These are phyloP conservation scores for Seira ritae DNA, from an alignment of 2,888 invertebrate genomes.

Conservation along the genomic window DNA sequence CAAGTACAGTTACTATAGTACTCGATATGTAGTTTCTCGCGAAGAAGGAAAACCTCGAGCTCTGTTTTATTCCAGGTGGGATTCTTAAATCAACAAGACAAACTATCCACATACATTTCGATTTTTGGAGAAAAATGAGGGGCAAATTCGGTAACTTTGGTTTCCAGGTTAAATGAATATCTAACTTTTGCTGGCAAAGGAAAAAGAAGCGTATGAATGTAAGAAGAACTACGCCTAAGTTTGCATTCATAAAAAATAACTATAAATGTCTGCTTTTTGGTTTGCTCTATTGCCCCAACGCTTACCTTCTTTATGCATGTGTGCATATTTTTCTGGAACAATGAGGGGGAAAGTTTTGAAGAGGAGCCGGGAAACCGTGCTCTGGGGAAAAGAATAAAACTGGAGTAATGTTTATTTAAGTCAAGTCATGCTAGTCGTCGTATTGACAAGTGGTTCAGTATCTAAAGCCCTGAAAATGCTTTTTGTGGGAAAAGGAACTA, in stretches of 20 bases:
- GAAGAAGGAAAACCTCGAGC: not conserved
- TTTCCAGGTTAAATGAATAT: not conserved
- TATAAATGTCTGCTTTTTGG: too few species aligned
- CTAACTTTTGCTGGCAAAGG: too few species aligned
- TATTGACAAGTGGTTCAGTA: not conserved
- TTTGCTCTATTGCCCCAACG: not conserved
- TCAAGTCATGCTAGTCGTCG: not conserved
- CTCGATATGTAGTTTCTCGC: too few species aligned
- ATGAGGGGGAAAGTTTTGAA: not conserved
- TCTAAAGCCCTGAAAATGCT: not conserved
- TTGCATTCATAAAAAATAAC: too few species aligned
- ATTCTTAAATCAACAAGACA: not conserved
- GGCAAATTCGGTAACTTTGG: not conserved
- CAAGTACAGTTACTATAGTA: too few species aligned
- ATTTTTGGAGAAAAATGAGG: not conserved
- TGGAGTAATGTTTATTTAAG: constrained; percentile 11
- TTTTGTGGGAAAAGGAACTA: not conserved
- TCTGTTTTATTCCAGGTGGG: not conserved
- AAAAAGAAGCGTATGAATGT: too few species aligned
- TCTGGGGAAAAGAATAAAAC: not conserved
- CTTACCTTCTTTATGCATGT: not conserved
- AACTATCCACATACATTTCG: not conserved
- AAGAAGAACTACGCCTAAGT: too few species aligned
- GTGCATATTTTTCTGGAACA: not conserved
- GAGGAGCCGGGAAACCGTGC: not conserved